Conservation (phyloP, 1,140 invertebrate genomes). For the Kradibia gibbosae region DNA sequence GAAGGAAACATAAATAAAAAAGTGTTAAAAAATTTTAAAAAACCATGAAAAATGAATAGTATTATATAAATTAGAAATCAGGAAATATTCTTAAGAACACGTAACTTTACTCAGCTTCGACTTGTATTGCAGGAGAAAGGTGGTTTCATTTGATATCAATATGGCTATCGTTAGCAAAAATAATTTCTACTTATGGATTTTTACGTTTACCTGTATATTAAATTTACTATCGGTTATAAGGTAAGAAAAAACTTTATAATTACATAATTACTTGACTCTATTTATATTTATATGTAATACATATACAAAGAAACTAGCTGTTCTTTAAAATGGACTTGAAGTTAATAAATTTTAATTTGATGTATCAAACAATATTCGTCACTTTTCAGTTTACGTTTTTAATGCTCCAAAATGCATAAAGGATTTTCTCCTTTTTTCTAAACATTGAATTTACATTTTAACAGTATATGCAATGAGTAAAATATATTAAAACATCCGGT, state of each 20-base stretch:
- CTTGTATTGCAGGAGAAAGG: background rate
- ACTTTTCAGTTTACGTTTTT: background rate
- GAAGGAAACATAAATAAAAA: no score
- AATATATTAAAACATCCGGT: no score
- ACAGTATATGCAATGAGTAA: no score
- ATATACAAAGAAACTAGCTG: background rate
- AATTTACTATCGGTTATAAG: background rate
- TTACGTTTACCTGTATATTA: background rate
- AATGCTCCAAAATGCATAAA: no score
- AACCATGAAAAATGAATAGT: no score
- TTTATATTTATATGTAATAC: background rate
- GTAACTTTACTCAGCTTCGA: background rate
- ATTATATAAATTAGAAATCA: slow-evolving; percentile 2
- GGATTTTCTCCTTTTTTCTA: no score
- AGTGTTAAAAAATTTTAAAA: no score
- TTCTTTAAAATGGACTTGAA: background rate
- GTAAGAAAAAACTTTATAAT: background rate
- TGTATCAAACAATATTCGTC: background rate
- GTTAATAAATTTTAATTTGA: background rate
- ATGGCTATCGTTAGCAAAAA: background rate
- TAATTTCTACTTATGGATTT: background rate
- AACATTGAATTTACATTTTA: no score
- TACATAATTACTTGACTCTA: background rate
- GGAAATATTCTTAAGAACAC: background rate
- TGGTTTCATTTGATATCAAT: background rate